These are phyloP conservation scores for Zoanthus solanderi DNA, from an alignment of 92 coral and sea anemone species.

Conservation along the genomic window DNA sequence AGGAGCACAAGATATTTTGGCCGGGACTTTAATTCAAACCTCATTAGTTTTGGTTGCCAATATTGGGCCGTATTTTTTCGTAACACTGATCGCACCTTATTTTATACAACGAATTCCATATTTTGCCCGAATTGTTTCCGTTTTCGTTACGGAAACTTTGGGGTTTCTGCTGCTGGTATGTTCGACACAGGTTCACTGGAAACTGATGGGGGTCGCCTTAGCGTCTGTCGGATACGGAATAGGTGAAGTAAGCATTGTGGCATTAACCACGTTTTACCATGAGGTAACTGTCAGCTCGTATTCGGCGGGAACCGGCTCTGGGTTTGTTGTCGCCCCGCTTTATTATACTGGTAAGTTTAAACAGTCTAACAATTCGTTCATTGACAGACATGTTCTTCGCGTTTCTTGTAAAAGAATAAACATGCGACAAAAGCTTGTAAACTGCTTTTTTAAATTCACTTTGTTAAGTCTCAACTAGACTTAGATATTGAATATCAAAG, in stretches of 20 bases:
- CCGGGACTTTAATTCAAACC: conserved; percentile 88
- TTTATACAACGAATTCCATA: conserved; percentile 80
- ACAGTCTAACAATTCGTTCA: background rate
- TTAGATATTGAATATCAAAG: too few relatives aligned
- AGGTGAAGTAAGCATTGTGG: conserved; percentile 83
- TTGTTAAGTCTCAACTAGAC: too few relatives aligned
- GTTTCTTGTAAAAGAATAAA: too few relatives aligned
- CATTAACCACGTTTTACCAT: conserved; percentile 79
- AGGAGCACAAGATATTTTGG: conserved; percentile 86
- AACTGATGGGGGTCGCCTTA: conserved; percentile 79
- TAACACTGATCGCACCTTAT: conserved; percentile 80
- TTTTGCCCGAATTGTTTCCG: conserved; percentile 73
- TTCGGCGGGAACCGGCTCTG: conserved; percentile 84
- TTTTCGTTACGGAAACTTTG: conserved; percentile 66
- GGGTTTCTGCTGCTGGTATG: conserved; percentile 77
- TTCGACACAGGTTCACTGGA: conserved; percentile 74
- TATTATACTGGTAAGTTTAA: conserved; percentile 79
- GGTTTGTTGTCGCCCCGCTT: conserved; percentile 76
- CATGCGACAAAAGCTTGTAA: too few relatives aligned
- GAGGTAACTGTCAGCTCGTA: conserved; percentile 70
- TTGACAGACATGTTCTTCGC: background rate
- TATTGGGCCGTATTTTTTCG: conserved; percentile 80
- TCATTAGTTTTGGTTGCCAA: conserved; percentile 85
- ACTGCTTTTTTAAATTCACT: too few relatives aligned
- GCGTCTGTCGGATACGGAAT: conserved; percentile 87